Base-by-base conservation (phyloP, 2,113 vertebrate genomes). In the Toxotes jaculatrix region DNA sequence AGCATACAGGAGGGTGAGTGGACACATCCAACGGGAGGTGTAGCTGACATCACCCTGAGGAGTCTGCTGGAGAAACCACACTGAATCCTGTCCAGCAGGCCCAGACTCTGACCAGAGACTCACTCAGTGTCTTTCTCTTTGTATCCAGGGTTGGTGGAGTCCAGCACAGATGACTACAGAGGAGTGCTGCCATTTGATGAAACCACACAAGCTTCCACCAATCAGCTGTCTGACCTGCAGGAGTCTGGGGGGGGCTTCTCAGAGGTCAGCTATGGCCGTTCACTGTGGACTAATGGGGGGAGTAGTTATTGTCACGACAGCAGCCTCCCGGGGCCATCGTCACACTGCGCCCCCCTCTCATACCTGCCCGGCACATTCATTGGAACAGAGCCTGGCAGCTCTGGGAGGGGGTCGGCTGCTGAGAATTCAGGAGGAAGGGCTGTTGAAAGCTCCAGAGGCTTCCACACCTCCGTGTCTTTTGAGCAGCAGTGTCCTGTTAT, bases 1-100 rank as follows among this genome's bases (percentile, higher is more conserved):
- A 93, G 82, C 79, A 88, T 93, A 23, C 92, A 94, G 63, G 92
- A 94, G 40, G 94, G 94, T 95, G 76, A 93, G 87, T 70, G 43
- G 36, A 42, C 40, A 43, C 27, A 9, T 38, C 32, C 1, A 36
- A 11, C 27, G 1, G 31, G 27, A 19, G 23, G 53, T 56, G 27
- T n/a, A 51, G 16, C 2, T 71, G 23, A 27, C 57, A n/a, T 31
- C 12, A 64, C 11, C 7, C 7, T 27, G 38, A 17, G 3, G 38
- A n/a, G 32, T 47, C 12, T 31, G 12, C 10, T 38, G 36, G 7
- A 38, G 36, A 38, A 38, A 7, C 36, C 7, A 38, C 36, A 38
- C 7, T 38, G 4, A 38, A 42, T 42, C 9, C 40, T 8, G 40
- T 7, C 5, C 40, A 1, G 9, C 8, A 42, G 40, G 8, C 9